Conservation (phyloP, 2,113 vertebrate species). For the Grantiella picta region DNA sequence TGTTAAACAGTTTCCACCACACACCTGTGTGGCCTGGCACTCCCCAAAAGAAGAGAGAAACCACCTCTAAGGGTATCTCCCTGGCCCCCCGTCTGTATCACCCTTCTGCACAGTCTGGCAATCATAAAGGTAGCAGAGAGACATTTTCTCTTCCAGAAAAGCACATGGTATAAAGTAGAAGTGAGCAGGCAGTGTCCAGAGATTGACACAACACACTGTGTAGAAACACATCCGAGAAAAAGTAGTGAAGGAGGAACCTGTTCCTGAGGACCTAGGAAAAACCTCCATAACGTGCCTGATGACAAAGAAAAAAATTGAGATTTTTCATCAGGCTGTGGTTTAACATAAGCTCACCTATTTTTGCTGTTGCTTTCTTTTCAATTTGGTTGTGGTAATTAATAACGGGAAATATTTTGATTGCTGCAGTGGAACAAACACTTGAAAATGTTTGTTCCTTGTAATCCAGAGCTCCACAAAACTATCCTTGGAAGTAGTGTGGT, state of each 20-base stretch:
- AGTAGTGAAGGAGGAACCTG: background rate
- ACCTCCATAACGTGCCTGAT: accelerated
- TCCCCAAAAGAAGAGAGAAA: background rate
- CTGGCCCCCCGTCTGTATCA: background rate
- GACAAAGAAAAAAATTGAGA: background rate
- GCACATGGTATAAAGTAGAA: background rate
- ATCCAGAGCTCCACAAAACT: background rate
- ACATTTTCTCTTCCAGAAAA: background rate
- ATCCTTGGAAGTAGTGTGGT: background rate
- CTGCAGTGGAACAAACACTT: background rate
- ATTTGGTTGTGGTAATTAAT: background rate
- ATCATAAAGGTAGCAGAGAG: background rate
- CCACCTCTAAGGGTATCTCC: background rate
- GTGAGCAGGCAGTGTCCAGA: background rate
- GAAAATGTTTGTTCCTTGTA: background rate
- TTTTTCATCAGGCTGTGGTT: background rate
- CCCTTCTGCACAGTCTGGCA: background rate
- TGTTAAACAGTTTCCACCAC: background rate
- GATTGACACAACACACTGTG: background rate
- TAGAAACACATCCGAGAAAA: accelerated
- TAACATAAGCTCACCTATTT: background rate
- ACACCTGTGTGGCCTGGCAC: background rate
- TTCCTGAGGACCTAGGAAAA: background rate
- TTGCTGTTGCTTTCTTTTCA: background rate
- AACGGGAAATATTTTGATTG: background rate